phyloP scores from a whole-genome alignment of 1,140 invertebrate genomes.

The Mercenaria mercenaria region DNA sequence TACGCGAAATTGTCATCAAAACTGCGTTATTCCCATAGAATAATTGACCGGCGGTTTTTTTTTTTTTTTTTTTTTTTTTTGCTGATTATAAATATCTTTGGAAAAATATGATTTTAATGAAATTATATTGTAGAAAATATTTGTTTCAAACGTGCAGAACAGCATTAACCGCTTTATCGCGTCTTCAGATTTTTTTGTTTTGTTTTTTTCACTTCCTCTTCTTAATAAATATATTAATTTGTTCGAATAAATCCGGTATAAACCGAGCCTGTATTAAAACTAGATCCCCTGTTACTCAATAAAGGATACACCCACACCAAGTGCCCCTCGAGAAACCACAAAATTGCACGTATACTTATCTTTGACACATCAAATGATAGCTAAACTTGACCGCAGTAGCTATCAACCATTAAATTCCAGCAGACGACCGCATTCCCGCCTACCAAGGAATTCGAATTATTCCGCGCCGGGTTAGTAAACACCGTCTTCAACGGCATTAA shows the following conservation, averaged over 20 bases:
- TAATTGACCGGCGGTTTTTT: no score
- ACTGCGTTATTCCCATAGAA: no score
- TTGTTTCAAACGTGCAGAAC: no score
- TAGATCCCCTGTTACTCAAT: background rate
- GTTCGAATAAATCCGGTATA: background rate
- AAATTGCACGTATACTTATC: background rate
- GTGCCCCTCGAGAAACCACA: slow-evolving; percentile 5
- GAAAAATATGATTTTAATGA: no score
- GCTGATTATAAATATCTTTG: no score
- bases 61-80: background rate
- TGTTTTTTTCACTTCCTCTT: background rate
- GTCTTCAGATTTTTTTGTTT: background rate
- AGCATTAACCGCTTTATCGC: no score
- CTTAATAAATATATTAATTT: no score
- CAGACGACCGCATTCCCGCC: background rate
- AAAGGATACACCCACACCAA: background rate
- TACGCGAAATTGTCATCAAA: no score
- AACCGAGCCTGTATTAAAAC: background rate
- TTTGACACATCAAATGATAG: background rate
- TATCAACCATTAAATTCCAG: background rate
- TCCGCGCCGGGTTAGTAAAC: background rate
- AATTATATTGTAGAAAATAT: no score
- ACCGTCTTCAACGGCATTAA: background rate
- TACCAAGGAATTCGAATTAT: slow-evolving; percentile 17
- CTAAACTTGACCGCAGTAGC: background rate